These are phyloP conservation scores for Erythrolamprus reginae DNA, from an alignment of 2,113 vertebrate genomes.

Conservation along the genomic window DNA sequence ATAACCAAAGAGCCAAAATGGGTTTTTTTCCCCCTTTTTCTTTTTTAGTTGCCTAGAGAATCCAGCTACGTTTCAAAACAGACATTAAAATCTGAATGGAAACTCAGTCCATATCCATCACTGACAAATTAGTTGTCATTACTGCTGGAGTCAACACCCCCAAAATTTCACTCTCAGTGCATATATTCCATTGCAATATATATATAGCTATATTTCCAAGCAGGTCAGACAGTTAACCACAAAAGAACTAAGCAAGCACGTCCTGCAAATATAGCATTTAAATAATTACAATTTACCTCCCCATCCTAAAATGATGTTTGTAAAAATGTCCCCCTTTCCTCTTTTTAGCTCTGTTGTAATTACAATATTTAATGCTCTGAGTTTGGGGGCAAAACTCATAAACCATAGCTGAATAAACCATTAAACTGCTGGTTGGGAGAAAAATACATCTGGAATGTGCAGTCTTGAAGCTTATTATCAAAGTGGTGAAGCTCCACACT, in stretches of 20 bases:
- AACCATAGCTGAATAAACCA: not conserved
- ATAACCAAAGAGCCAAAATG: not conserved
- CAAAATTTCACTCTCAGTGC: not conserved
- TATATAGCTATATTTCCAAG: not conserved
- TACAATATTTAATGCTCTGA: constrained; percentile 1
- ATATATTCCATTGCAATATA: not conserved
- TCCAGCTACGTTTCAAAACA: not conserved
- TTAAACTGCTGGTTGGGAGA: not conserved
- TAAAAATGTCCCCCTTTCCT: not conserved
- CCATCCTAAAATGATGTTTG: not conserved
- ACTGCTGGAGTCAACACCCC: not conserved
- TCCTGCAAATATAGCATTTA: not conserved
- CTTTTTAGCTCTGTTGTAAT: not conserved
- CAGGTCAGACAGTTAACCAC: not conserved
- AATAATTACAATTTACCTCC: not conserved
- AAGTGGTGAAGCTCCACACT: not conserved
- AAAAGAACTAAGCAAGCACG: not conserved
- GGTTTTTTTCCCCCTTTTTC: not conserved
- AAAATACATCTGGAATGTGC: not conserved
- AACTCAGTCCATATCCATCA: not conserved
- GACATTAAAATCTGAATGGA: not conserved
- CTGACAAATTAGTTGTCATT: no score
- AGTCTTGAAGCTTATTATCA: not conserved
- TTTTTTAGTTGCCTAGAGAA: not conserved
- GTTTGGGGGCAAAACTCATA: not conserved